Percentiles rank a stretch among this genome's conserved stretches.
phyloP scores from a whole-genome alignment of 2,113 vertebrate genomes.

The Megaceryle maxima region DNA sequence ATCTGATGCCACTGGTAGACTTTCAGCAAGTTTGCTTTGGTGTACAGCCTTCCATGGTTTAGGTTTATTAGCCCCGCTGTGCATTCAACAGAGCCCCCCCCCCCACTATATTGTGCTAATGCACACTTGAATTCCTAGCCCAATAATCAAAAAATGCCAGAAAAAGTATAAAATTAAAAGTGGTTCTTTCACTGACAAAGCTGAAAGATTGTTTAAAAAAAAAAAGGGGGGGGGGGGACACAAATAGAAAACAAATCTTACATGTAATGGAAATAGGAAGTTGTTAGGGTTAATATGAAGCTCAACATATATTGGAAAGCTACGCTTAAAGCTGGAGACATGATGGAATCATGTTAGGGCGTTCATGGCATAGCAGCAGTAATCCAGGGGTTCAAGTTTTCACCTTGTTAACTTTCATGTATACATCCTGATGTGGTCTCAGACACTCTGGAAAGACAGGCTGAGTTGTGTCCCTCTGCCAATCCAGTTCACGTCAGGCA shows the following conservation, averaged over 20 bases:
- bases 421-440: neutral
- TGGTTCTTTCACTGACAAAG: neutral
- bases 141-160: neutral
- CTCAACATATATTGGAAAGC: neutral
- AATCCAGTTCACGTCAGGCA: neutral
- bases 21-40: neutral
- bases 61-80: neutral
- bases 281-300: neutral
- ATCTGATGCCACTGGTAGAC: neutral
- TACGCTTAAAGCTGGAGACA: neutral
- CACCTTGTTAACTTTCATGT: constrained; percentile 36
- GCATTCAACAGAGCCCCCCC: neutral
- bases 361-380: neutral
- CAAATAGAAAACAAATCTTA: neutral
- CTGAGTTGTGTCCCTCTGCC: neutral
- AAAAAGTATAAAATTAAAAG: neutral
- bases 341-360: neutral
- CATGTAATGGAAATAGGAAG: neutral
- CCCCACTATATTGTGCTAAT: neutral
- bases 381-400: constrained; percentile 37
- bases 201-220: neutral
- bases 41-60: neutral
- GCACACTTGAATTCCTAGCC: neutral
- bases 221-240: neutral
- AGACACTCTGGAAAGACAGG: neutral